phyloP scores from a whole-genome alignment of 2,113 vertebrate species.

The Tor tambroides region DNA sequence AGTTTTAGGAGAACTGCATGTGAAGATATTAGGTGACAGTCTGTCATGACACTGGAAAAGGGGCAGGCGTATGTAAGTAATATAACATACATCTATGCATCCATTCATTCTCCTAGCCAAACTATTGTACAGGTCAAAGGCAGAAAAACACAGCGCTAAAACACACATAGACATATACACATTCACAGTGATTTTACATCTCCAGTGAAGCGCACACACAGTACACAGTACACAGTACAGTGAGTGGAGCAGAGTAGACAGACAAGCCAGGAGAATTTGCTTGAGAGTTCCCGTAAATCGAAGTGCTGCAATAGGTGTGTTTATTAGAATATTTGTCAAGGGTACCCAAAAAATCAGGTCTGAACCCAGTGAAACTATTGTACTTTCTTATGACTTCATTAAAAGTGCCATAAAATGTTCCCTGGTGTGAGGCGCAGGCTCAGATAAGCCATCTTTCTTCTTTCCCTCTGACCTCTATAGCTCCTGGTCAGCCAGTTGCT shows the following conservation, averaged over 20 bases:
- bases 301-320: background rate
- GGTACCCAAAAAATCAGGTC: background rate
- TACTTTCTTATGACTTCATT: slow-evolving; percentile 19
- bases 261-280: background rate
- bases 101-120: background rate
- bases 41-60: background rate
- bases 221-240: background rate
- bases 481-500: slow-evolving; percentile 57
- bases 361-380: slow-evolving; percentile 16
- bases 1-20: too few species aligned
- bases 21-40: too few species aligned
- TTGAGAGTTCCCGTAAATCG: background rate
- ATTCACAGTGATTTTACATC: background rate
- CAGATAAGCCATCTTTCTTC: slow-evolving; percentile 44
- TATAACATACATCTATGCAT: background rate
- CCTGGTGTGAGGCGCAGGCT: slow-evolving; percentile 50
- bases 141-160: background rate
- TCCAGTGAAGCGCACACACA: background rate
- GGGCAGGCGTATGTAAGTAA: background rate
- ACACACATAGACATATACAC: background rate
- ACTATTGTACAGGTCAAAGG: background rate
- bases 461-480: slow-evolving; percentile 43
- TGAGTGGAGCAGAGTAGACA: background rate
- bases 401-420: slow-evolving; percentile 48
- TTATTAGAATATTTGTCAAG: background rate